Base-by-base conservation (phyloP, 2,888 invertebrate genomes). In the Microctonus aethiopoides region DNA sequence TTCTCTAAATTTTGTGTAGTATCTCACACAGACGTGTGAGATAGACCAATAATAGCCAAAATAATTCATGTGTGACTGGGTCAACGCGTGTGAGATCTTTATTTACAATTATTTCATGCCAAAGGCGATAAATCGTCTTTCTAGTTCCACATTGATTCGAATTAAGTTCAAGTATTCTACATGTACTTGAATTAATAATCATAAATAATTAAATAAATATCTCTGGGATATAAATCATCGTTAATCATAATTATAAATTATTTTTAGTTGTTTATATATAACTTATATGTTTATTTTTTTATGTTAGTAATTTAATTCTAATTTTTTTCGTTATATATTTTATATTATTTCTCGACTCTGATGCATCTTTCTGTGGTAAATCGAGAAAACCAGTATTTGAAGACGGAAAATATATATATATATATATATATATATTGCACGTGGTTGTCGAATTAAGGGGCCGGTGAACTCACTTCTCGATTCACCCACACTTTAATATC, bases 401-500 rank as follows among this genome's bases (percentile, higher is more conserved):
- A 66, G 62, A 46, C 62, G 32, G 22, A 36, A 41, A 39, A 39
- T n/a, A n/a, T n/a, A n/a, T n/a, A n/a, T n/a, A n/a, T n/a, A 7
- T 46, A 46, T 46, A n/a, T 46, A 46, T 46, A 16, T 46, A 32
- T 57, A 57, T 57, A 34, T 57, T 34, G 57, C 57, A 29, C 57
- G 60, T 52, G 46, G 70, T 60, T 62, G 69, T 72, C 69, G 72
- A 71, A 72, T 74, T 70, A 67, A 74, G 70, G 71, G 74, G 70
- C 56, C 75, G 72, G 59, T 74, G 74, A 74, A 71, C 74, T 66
- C 70, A 71, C 74, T 69, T 6, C 20, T 46, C 46, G n/a, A n/a
- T n/a, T 46, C 57, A 57, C 74, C 72, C 74, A 71, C 72, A 72
- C 74, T 68, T 71, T 68, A 71, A 75, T 74, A 75, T 75, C 75